phyloP scores from a whole-genome alignment of 2,888 invertebrate species.

The Brachypterus glaber region DNA sequence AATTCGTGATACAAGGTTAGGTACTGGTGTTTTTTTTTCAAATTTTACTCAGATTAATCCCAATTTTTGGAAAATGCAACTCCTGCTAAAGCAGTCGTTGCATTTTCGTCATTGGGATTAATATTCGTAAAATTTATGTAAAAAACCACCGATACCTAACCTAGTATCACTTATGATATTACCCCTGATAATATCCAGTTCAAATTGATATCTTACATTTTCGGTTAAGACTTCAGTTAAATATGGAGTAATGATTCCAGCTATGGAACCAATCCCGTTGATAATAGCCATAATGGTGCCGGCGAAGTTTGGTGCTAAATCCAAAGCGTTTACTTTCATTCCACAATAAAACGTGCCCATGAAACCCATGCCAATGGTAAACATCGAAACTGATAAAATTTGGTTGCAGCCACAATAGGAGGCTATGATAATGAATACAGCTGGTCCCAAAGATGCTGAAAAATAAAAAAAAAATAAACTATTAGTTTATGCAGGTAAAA shows the following conservation, averaged over 20 bases:
- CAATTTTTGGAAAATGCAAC: too few relatives aligned
- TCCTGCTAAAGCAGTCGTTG: too few relatives aligned
- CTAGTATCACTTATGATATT: too few relatives aligned
- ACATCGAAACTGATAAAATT: constrained; percentile 43
- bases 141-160: too few relatives aligned
- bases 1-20: too few relatives aligned
- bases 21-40: too few relatives aligned
- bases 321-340: constrained; percentile 56
- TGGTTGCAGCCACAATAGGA: constrained; percentile 53
- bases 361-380: constrained; percentile 53
- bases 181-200: too few relatives aligned
- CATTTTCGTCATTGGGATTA: too few relatives aligned
- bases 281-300: constrained; percentile 55
- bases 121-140: too few relatives aligned
- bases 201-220: constrained; percentile 42
- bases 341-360: constrained; percentile 64
- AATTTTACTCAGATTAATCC: too few relatives aligned
- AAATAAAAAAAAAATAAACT: constrained; percentile 7
- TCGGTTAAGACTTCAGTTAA: constrained; percentile 50
- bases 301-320: constrained; percentile 54
- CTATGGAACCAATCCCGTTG: constrained; percentile 52
- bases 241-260: constrained; percentile 54
- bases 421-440: constrained; percentile 51
- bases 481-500: constrained; percentile 1
- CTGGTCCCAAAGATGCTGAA: constrained; percentile 54